Conservation (phyloP, 1,140 invertebrate species). For the Nephila pilipes region DNA sequence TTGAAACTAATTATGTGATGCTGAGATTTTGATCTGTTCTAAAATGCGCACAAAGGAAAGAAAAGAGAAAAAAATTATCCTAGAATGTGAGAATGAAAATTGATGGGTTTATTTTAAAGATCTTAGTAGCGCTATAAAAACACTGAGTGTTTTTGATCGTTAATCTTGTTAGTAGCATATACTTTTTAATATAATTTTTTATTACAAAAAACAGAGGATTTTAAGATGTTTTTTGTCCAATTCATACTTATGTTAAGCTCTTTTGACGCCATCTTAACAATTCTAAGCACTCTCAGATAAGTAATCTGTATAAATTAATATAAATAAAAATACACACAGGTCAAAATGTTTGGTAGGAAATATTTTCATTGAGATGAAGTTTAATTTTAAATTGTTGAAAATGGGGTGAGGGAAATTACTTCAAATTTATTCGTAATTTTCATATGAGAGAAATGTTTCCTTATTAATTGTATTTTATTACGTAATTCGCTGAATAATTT, state of each 20-base stretch:
- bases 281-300: neutral
- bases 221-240: neutral
- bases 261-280: neutral
- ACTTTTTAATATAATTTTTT: slow-evolving; percentile 22
- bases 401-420: too few species aligned
- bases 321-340: neutral
- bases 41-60: neutral
- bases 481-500: too few species aligned
- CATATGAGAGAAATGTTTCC: neutral
- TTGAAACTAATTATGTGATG: slow-evolving; percentile 13
- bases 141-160: slow-evolving; percentile 15
- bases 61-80: slow-evolving; percentile 6
- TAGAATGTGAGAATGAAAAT: slow-evolving; percentile 36
- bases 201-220: neutral
- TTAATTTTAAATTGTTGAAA: too few species aligned
- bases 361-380: neutral
- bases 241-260: neutral
- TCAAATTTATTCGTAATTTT: too few species aligned
- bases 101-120: slow-evolving; percentile 38
- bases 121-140: neutral
- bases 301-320: neutral
- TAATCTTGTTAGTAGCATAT: neutral
- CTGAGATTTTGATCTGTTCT: slow-evolving; percentile 44
- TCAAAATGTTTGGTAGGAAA: neutral
- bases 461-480: neutral